These are phyloP conservation scores for Tachysurus fulvidraco DNA, from an alignment of 2,113 vertebrate genomes.

Conservation along the genomic window DNA sequence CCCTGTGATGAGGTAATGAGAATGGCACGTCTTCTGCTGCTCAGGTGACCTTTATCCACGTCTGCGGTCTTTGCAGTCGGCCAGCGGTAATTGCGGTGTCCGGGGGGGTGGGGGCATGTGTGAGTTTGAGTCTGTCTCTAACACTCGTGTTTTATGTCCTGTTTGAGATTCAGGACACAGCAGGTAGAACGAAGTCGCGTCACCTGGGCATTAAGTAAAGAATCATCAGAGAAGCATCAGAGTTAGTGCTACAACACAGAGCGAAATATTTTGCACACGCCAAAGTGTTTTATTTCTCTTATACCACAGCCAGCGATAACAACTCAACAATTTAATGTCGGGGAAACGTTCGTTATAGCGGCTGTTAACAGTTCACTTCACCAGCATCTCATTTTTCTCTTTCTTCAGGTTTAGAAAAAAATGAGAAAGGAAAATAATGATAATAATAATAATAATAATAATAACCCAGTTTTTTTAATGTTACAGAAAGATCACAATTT, in stretches of 20 bases:
- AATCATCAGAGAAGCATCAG: neutral
- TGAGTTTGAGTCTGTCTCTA: neutral
- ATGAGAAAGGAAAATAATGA: neutral
- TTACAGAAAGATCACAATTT: neutral
- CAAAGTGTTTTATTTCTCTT: neutral
- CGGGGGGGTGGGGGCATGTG: neutral
- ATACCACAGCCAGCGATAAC: neutral
- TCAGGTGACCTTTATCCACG: conserved; percentile 36
- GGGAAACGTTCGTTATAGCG: neutral
- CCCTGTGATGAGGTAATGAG: conserved; percentile 1
- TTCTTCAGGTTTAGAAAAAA: neutral
- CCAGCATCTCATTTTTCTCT: neutral
- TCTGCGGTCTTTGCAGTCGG: conserved; percentile 4
- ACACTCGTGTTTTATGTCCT: neutral
- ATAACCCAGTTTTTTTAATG: neutral
- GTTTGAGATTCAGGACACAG: neutral
- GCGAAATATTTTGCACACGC: neutral
- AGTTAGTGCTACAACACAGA: too few relatives aligned
- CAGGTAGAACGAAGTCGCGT: neutral
- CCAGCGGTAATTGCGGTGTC: neutral
- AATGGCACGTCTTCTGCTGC: conserved; percentile 23
- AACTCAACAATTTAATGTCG: neutral
- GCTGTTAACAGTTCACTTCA: neutral
- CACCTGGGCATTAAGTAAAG: neutral
- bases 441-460: too few relatives aligned